Base-by-base conservation (phyloP, 1,140 invertebrate genomes). In the Saccostrea echinata region DNA sequence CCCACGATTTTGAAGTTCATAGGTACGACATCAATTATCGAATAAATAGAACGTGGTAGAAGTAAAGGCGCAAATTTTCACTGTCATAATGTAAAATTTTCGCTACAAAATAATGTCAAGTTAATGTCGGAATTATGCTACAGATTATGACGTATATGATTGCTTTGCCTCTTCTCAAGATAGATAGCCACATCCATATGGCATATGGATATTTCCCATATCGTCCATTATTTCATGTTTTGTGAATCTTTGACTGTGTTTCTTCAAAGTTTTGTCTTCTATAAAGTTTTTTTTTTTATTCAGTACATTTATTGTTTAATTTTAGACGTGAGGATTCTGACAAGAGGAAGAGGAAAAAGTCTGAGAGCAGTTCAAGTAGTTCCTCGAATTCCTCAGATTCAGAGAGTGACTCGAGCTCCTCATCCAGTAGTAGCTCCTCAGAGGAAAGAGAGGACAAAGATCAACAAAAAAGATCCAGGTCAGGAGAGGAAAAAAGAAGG, bases 131-230 rank as follows among this genome's bases (percentile, higher is more conserved):
- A 30, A 76, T 16, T 30, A 30, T 76, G 12, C 12, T 76, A 76
- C 24, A 30, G 68, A 27, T 3, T 3, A 1, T 13, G 24, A 13
- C 16, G 33, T 13, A 16, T 30, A 16, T 76, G 8, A 27, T 13
- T 76, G 11, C 8, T 13, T 3, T 76, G 16, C 4, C 12, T 3
- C 13, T 30, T 24, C 3, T 3, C 16, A 76, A 30, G 27, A 13
- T 12, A 9, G 13, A 16, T 30, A 33, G 3, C 68, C 12, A 30
- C 33, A 3, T 33, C 27, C 16, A 30, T 76, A 13, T 30, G 9
- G 24, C 68, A 76, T 76, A 76, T 76, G 68, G 68, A 76, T 76
- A 16, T 76, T 76, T 76, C 68, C 3, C 68, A 76, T 76, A 27
- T 76, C 68, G 27, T 24, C 30, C 68, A 33, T 76, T 76, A 61